A percentile compares a stretch with the other conserved stretches of the same genome.
These are phyloP conservation scores for Aplodontia rufa DNA, from an alignment of 2,113 vertebrate genomes.

Conservation along the genomic window DNA sequence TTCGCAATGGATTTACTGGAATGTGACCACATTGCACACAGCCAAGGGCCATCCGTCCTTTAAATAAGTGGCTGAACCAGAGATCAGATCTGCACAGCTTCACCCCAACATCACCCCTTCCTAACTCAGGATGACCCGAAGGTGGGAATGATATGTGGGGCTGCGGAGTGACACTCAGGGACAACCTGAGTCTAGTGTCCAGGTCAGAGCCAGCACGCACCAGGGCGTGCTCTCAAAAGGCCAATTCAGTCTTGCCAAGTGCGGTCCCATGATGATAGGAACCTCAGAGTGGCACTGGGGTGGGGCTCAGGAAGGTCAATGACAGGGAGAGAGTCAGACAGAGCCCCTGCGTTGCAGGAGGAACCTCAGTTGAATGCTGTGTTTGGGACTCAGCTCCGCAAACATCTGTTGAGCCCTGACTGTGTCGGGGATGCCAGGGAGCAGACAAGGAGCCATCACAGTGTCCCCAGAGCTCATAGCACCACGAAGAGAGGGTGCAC, in stretches of 20 bases:
- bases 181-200: background rate
- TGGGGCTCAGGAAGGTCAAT: background rate
- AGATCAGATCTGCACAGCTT: background rate
- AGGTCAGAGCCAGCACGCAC: background rate
- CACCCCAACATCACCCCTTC: background rate
- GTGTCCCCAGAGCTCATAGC: background rate
- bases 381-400: background rate
- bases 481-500: accelerated
- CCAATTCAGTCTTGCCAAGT: background rate
- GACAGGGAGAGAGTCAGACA: too few relatives aligned
- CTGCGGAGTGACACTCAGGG: background rate
- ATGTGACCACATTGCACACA: background rate
- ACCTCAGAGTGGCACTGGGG: background rate
- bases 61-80: background rate
- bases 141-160: background rate
- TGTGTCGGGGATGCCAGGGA: background rate
- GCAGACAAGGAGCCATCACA: background rate
- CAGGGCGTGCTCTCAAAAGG: background rate
- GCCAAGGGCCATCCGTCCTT: background rate
- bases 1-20: too few relatives aligned
- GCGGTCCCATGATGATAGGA: background rate
- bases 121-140: background rate
- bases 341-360: background rate
- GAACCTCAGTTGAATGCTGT: too few relatives aligned
- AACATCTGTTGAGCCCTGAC: background rate